These are phyloP conservation scores for Scolopax bukidnonensis DNA, from an alignment of 2,797 vertebrate species.

Conservation along the genomic window DNA sequence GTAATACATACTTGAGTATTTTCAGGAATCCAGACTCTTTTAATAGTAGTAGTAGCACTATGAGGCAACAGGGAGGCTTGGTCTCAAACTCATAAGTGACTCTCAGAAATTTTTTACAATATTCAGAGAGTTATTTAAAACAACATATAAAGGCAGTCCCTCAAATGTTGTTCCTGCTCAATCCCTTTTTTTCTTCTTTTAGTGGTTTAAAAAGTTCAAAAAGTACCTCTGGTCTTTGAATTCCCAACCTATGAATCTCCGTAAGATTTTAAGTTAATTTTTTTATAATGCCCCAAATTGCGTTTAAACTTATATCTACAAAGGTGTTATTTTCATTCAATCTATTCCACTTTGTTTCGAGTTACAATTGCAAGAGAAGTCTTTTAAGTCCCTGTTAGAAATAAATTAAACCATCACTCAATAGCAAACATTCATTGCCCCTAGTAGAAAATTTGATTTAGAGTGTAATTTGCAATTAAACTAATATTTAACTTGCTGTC, in stretches of 20 bases:
- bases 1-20: not conserved
- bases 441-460: slow-evolving; percentile 54
- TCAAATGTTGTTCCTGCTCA: not conserved
- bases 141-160: not conserved
- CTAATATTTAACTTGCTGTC: slow-evolving; percentile 67
- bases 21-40: not conserved
- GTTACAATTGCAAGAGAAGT: slow-evolving; percentile 35
- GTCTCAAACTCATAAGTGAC: not conserved
- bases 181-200: not conserved
- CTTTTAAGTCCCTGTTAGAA: slow-evolving; percentile 62
- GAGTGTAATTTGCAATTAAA: slow-evolving; percentile 69
- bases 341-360: slow-evolving; percentile 19
- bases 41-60: not conserved
- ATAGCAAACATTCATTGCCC: slow-evolving; percentile 16
- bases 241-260: not conserved
- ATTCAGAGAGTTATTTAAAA: not conserved
- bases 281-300: not conserved
- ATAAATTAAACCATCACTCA: slow-evolving; percentile 73
- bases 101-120: not conserved
- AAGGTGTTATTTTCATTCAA: not conserved
- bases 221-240: not conserved
- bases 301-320: not conserved
- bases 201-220: not conserved
- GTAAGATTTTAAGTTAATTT: not conserved
- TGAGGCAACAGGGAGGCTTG: not conserved